phyloP scores from a whole-genome alignment of 1,140 invertebrate species.

The Meloidogyne floridensis region DNA sequence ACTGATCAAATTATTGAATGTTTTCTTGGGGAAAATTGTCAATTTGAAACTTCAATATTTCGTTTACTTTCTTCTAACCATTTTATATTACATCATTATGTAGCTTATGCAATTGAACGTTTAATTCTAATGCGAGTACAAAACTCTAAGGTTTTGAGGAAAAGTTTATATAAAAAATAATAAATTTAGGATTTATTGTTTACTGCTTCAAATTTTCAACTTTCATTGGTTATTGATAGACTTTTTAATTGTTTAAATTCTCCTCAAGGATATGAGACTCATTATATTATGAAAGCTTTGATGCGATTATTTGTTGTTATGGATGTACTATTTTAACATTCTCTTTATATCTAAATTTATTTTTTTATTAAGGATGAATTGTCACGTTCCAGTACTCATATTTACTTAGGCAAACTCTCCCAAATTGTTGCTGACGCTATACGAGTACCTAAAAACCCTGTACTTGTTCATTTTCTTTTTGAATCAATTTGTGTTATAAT shows the following conservation, averaged over 20 bases:
- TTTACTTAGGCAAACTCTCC: constrained; percentile 33
- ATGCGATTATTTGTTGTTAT: constrained; percentile 50
- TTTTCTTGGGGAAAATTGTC: constrained; percentile 37
- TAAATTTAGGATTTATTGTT: constrained; percentile 33
- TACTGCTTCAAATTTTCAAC: constrained; percentile 42
- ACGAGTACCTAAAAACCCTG: constrained; percentile 69
- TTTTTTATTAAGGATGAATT: constrained; percentile 36
- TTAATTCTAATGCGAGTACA: constrained; percentile 72
- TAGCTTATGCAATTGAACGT: constrained; percentile 86
- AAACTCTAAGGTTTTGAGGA: constrained; percentile 19
- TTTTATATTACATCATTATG: constrained; percentile 89
- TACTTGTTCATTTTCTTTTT: constrained; percentile 70
- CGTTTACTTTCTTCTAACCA: constrained; percentile 75
- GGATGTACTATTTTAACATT: constrained; percentile 40
- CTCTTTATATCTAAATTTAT: background rate
- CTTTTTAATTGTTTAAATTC: constrained; percentile 46
- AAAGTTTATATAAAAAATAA: background rate
- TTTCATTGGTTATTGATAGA: constrained; percentile 33
- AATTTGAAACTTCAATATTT: constrained; percentile 71
- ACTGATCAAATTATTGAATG: constrained; percentile 76
- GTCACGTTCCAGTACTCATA: constrained; percentile 35
- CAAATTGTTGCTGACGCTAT: constrained; percentile 41
- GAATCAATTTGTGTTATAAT: constrained; percentile 68
- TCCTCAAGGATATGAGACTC: constrained; percentile 33
- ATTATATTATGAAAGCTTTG: constrained; percentile 52